Conservation (phyloP, 2,113 vertebrate genomes). For the Rhinolophus ferrumequinum region DNA sequence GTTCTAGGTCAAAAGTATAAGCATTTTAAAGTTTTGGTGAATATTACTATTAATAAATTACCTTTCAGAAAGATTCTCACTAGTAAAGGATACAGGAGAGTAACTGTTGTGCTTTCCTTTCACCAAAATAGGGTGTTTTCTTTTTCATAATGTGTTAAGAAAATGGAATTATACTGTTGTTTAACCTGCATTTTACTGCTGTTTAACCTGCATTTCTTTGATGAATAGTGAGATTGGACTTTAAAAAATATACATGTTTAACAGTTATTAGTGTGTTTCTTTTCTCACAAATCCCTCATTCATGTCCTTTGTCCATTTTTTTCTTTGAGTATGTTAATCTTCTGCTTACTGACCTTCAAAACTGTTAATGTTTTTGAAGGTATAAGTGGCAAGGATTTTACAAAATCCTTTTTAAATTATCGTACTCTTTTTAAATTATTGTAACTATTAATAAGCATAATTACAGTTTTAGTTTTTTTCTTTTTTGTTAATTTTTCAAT, state of each 20-base stretch:
- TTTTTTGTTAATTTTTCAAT: neutral
- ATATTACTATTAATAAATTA: neutral
- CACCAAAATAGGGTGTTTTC: neutral
- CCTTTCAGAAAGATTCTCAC: conserved; percentile 13
- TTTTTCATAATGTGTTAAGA: neutral
- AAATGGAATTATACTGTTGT: conserved; percentile 12
- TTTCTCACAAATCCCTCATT: neutral
- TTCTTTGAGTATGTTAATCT: conserved; percentile 32
- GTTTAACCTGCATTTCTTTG: conserved; percentile 13
- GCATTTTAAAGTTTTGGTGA: conserved; percentile 34
- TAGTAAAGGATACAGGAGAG: conserved; percentile 27
- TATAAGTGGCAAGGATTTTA: neutral
- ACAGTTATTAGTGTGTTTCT: neutral
- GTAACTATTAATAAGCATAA: conserved; percentile 40
- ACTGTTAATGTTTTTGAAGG: conserved; percentile 1
- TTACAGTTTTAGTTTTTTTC: neutral
- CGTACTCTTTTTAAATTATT: neutral
- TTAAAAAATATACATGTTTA: neutral
- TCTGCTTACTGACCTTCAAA: conserved; percentile 35
- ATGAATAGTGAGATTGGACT: neutral
- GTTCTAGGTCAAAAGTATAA: conserved; percentile 11
- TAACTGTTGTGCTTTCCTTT: neutral
- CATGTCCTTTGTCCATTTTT: neutral
- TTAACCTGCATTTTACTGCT: neutral
- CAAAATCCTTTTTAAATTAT: neutral